A percentile compares a stretch with the other conserved stretches of the same genome.
Conservation (phyloP, 1,140 invertebrate species). For the Plodia interpunctella region DNA sequence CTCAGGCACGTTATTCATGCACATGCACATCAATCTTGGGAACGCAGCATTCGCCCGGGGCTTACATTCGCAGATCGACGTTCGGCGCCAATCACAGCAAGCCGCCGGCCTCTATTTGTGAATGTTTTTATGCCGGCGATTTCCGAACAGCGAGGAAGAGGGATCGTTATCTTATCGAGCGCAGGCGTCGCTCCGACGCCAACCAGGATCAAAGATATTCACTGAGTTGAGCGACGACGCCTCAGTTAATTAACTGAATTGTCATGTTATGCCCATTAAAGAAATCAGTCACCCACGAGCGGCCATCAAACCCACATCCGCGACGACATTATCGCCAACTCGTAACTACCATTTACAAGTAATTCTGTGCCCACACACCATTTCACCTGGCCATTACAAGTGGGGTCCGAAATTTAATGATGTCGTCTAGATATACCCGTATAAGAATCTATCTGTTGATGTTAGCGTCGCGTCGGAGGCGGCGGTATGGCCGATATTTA, state of each 20-base stretch:
- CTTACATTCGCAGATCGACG: conserved; percentile 38
- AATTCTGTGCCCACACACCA: conserved; percentile 37
- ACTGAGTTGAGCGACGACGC: conserved; percentile 22
- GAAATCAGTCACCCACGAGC: conserved; percentile 34
- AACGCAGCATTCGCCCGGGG: conserved; percentile 20
- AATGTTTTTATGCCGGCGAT: conserved; percentile 44
- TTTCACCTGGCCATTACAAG: conserved; percentile 34
- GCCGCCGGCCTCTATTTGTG: conserved; percentile 47
- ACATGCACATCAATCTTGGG: conserved; percentile 35
- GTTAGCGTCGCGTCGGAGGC: conserved; percentile 46
- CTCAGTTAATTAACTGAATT: conserved; percentile 19
- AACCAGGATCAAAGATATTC: conserved; percentile 35
- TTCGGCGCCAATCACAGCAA: conserved; percentile 36
- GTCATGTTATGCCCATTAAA: conserved; percentile 24
- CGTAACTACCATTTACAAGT: conserved; percentile 35
- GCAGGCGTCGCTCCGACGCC: conserved; percentile 47
- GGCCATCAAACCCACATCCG: conserved; percentile 25
- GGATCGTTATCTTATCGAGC: conserved; percentile 57
- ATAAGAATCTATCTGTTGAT: conserved; percentile 59
- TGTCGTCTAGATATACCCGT: conserved; percentile 47
- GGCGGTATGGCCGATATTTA: conserved; percentile 70
- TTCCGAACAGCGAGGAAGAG: conserved; percentile 25
- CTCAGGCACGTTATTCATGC: conserved; percentile 22
- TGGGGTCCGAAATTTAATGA: conserved; percentile 45
- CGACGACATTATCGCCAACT: conserved; percentile 24